phyloP scores from a whole-genome alignment of 2,888 invertebrate species.

The Melanostoma scalare region DNA sequence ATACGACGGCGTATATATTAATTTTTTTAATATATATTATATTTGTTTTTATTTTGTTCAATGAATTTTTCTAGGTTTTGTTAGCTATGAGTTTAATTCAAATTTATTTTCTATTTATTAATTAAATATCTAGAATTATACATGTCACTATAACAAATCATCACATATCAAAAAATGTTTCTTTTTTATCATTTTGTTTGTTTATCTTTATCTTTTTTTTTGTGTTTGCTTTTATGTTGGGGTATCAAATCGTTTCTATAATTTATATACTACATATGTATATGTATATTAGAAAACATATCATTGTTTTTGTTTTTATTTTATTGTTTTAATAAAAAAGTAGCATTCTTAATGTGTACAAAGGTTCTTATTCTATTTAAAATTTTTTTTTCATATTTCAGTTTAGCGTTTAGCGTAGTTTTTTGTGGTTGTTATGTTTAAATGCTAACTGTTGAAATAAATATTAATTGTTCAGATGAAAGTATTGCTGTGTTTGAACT shows the following conservation, averaged over 20 bases:
- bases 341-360: constrained; percentile 66
- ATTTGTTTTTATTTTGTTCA: constrained; percentile 62
- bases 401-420: constrained; percentile 41
- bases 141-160: constrained; percentile 77
- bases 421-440: constrained; percentile 19
- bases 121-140: constrained; percentile 68
- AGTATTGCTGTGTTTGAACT: constrained; percentile 57
- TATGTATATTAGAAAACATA: constrained; percentile 43
- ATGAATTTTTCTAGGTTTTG: constrained; percentile 72
- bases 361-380: constrained; percentile 53
- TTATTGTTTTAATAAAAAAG: constrained; percentile 54
- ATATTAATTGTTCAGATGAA: constrained; percentile 51
- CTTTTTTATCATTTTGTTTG: constrained; percentile 35
- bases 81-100: constrained; percentile 56
- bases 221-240: constrained; percentile 35
- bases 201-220: constrained; percentile 19
- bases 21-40: constrained; percentile 65
- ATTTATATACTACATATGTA: constrained; percentile 8
- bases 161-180: constrained; percentile 76
- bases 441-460: constrained; percentile 59
- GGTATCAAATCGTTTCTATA: constrained; percentile 67
- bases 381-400: constrained; percentile 47
- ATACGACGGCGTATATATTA: constrained; percentile 65
- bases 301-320: constrained; percentile 36
- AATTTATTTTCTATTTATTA: constrained; percentile 64